phyloP scores from a whole-genome alignment of 2,113 vertebrate genomes.

The Cyrtonyx montezumae region DNA sequence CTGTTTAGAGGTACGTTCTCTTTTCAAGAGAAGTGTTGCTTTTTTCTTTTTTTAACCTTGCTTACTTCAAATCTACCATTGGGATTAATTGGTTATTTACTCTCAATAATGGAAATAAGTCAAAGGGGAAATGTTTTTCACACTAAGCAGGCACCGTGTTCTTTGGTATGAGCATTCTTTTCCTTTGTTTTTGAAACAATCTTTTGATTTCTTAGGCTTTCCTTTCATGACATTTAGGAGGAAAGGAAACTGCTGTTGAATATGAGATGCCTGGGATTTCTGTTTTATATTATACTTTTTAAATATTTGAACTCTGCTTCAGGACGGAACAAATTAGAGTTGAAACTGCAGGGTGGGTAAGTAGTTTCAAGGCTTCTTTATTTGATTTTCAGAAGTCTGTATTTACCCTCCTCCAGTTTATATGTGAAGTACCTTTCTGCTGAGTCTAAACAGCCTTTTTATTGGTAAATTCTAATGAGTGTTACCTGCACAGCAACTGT shows the following conservation, averaged over 20 bases:
- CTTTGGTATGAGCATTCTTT: slow-evolving; percentile 44
- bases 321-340: slow-evolving; percentile 58
- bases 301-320: slow-evolving; percentile 67
- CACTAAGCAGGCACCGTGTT: slow-evolving; percentile 22
- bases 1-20: neutral
- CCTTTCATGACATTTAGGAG: slow-evolving; percentile 59
- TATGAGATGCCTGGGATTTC: slow-evolving; percentile 57
- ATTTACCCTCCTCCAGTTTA: slow-evolving; percentile 38
- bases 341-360: slow-evolving; percentile 40
- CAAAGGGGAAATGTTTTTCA: slow-evolving; percentile 63
- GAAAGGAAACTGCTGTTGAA: slow-evolving; percentile 60
- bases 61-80: slow-evolving; percentile 19
- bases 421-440: slow-evolving; percentile 33
- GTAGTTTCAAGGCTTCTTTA: slow-evolving; percentile 53
- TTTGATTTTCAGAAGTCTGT: slow-evolving; percentile 62
- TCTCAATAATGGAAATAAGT: slow-evolving; percentile 54
- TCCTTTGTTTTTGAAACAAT: slow-evolving; percentile 67
- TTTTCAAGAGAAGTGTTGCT: slow-evolving; percentile 27
- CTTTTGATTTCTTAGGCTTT: slow-evolving; percentile 63
- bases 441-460: slow-evolving; percentile 7
- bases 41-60: slow-evolving; percentile 14
- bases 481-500: neutral
- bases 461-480: slow-evolving; percentile 15
- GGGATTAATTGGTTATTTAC: slow-evolving; percentile 51
- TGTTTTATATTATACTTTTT: slow-evolving; percentile 59